Conservation (phyloP, 2,888 invertebrate species). For the Drosophila anomalata region DNA sequence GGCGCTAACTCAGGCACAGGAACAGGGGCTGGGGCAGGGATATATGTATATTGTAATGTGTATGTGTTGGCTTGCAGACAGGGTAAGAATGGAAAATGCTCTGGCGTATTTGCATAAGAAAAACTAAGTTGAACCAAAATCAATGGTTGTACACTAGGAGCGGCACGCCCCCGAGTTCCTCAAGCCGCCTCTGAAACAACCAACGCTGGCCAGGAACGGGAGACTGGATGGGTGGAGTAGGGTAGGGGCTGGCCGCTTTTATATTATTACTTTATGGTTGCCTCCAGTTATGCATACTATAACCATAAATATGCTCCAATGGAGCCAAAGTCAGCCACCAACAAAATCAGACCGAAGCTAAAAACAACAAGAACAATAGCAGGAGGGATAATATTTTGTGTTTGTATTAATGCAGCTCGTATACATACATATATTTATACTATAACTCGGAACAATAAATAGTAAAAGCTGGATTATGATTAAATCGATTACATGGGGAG, state of each 20-base stretch:
- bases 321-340: constrained; percentile 45
- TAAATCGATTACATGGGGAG: constrained; percentile 76
- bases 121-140: constrained; percentile 75
- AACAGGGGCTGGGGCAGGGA: background rate
- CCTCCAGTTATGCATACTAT: constrained; percentile 79
- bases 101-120: constrained; percentile 74
- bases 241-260: constrained; percentile 50
- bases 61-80: constrained; percentile 17
- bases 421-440: constrained; percentile 76
- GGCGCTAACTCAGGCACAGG: constrained; percentile 44
- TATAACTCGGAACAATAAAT: constrained; percentile 80
- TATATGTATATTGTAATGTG: background rate
- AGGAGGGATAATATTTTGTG: constrained; percentile 70
- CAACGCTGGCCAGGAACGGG: constrained; percentile 8
- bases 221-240: constrained; percentile 3
- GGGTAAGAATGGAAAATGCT: constrained; percentile 68
- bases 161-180: constrained; percentile 58
- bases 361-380: constrained; percentile 49
- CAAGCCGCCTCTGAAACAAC: constrained; percentile 54
- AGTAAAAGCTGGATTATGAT: constrained; percentile 80
- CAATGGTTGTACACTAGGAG: constrained; percentile 71
- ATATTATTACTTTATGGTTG: constrained; percentile 78
- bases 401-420: constrained; percentile 74
- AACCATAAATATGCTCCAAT: constrained; percentile 73
- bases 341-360: constrained; percentile 36